Conservation (phyloP, 2,888 invertebrate genomes). For the Tenthredo scrophulariae region DNA sequence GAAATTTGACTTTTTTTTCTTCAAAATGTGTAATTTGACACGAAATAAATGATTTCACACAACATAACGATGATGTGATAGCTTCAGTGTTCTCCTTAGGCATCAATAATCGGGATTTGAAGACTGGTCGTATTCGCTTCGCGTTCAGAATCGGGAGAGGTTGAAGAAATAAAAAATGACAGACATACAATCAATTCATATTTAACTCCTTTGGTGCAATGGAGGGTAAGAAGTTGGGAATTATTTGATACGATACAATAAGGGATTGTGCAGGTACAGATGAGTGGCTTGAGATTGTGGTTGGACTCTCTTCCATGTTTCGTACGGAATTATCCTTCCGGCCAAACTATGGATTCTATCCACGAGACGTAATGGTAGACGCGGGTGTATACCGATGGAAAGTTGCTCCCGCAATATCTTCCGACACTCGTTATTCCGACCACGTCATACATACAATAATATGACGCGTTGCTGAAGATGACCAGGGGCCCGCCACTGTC, state of each 20-base stretch:
- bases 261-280: background rate
- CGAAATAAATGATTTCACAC: no score
- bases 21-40: no score
- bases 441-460: slow-evolving; percentile 79
- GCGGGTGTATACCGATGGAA: slow-evolving; percentile 82
- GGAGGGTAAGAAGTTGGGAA: background rate
- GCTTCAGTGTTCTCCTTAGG: no score
- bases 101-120: no score
- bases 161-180: background rate
- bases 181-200: background rate
- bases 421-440: slow-evolving; percentile 80
- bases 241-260: background rate
- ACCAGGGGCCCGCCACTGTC: slow-evolving; percentile 85
- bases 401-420: slow-evolving; percentile 75
- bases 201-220: background rate
- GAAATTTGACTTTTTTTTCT: no score
- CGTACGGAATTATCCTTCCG: slow-evolving; percentile 58
- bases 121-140: no score
- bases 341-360: slow-evolving; percentile 83
- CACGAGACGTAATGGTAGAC: slow-evolving; percentile 81
- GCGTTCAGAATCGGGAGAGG: background rate
- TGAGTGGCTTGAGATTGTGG: background rate
- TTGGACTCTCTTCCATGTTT: background rate
- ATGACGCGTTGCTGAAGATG: slow-evolving; percentile 69
- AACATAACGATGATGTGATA: no score